phyloP scores from a whole-genome alignment of 2,797 vertebrate genomes.

The Mormyrus hasselquistii region DNA sequence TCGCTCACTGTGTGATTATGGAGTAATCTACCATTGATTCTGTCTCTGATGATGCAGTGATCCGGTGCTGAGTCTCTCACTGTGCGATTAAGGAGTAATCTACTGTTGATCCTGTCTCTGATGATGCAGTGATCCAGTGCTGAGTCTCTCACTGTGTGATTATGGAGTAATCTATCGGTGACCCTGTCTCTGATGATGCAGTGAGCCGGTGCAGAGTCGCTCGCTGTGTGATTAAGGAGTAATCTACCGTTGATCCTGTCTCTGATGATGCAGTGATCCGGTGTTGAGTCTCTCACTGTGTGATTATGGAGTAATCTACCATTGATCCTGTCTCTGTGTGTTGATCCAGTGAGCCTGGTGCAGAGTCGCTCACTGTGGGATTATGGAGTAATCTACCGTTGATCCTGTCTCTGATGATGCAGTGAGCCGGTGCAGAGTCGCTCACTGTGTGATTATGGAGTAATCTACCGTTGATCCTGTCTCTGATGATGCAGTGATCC shows the following conservation, averaged over 20 bases:
- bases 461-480: not conserved
- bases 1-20: not conserved
- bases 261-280: not conserved
- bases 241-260: not conserved
- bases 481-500: not conserved
- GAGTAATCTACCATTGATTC: not conserved
- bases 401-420: not conserved
- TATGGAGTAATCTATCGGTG: no score
- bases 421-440: not conserved
- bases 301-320: not conserved
- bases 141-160: no score
- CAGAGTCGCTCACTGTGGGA: not conserved
- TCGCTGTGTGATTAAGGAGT: not conserved
- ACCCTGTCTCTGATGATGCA: no score
- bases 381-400: no score
- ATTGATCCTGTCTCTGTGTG: not conserved
- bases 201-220: not conserved
- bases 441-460: not conserved
- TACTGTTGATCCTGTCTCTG: not conserved
- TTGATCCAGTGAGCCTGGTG: no score
- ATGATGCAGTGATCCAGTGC: not conserved
- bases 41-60: not conserved
- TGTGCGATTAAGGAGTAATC: not conserved
- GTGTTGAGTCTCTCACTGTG: not conserved
- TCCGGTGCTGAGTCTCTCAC: not conserved